Evolutionary conservation across 2,113 vertebrate species (phyloP).

Genomic region (Pteronura brasiliensis): DNA sequence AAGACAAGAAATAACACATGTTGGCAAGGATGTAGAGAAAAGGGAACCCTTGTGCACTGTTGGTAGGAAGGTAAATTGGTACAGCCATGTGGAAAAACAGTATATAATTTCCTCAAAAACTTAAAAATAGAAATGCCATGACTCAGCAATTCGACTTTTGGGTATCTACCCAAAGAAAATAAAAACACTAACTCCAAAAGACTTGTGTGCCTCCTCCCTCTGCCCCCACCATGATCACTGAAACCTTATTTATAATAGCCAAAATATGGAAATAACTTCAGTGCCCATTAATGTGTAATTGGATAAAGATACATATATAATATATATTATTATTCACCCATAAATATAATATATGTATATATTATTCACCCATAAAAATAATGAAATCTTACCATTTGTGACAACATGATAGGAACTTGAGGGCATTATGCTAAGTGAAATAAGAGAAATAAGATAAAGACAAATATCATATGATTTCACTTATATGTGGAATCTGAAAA

Average conservation of each 20-base stretch:
- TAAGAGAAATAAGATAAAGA: background rate
- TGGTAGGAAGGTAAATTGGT: no score
- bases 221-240: no score
- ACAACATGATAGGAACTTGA: background rate
- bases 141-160: background rate
- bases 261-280: background rate
- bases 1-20: no score
- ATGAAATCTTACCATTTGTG: background rate
- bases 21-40: no score
- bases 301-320: background rate
- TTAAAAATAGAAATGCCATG: no score
- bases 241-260: background rate
- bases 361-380: background rate
- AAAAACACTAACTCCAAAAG: background rate
- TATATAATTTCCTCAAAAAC: no score
- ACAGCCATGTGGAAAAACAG: no score
- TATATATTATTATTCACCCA: background rate
- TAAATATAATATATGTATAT: background rate
- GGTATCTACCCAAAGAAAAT: background rate
- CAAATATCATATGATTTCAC: background rate
- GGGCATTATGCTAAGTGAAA: background rate
- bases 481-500: background rate
- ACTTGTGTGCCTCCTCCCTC: background rate
- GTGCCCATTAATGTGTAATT: background rate
- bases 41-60: no score